Evolutionary conservation across 2,888 invertebrate genomes (phyloP), one percentile per base, ranked within the genome.

Genomic region (Nymphalis polychloros): DNA sequence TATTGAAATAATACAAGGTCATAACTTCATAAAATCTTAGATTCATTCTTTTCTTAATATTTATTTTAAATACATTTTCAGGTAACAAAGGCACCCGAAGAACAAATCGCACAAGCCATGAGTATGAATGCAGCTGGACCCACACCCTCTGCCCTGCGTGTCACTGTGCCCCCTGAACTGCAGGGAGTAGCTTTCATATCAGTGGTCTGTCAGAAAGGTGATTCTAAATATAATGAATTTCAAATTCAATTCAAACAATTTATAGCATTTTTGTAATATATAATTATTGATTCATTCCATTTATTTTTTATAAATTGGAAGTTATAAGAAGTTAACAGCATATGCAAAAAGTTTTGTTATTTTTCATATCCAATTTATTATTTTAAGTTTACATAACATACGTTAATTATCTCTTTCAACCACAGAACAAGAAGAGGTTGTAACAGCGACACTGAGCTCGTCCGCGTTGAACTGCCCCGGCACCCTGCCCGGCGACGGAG

Each of bases 131-230:
- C 93, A 0, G 77, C 85, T 0, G 89, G 88, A 1, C 92, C 94
- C 0, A 91, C 94, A 7, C 93, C 94, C 16, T 97, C 98, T 2
- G 97, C 98, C 0, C 89, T 99, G 59, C 94, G 97, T 61, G 98
- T 99, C 8, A 96, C 96, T 10, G 97, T 99, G 50, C 98, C 99
- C 0, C 96, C 97, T 8, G 98, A 99, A 85, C 92, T 99, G 66
- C 98, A 98, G 86, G 98, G 98, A 1, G 97, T 98, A 17, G 98
- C 98, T 0, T 98, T 98, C 83, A 98, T 99, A 75, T 98, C 98
- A 84, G 98, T 99, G 7, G 94, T 97, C 50, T 98, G 98, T 77
- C 97, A 98, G 84, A 98, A 98, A 94, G 97, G 97, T 95, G 27
- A 23, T 53, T 53, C n/a, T 20, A 4, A 10, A 1, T 23, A 13